A percentile compares a stretch with the other conserved stretches of the same genome.
Evolutionary conservation across 2,888 invertebrate species (phyloP).

Genomic region (Mimumesa dahlbomi): DNA sequence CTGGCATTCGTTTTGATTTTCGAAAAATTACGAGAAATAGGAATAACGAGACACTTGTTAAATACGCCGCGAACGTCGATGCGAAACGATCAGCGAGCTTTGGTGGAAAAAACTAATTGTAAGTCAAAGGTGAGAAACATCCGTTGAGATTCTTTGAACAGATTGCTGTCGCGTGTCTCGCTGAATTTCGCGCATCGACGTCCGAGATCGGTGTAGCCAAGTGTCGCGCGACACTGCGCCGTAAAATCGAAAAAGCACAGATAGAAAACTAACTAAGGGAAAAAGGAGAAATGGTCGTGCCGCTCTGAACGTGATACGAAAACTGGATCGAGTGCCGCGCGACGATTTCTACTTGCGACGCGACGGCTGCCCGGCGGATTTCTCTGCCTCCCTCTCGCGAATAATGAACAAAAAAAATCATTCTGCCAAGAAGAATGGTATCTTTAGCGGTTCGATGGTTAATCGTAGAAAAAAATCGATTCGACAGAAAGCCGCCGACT

Average conservation of each 20-base stretch:
- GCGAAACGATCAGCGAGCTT: slow-evolving; percentile 6
- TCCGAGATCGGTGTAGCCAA: not conserved
- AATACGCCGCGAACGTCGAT: not conserved
- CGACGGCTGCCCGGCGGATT: too few relatives aligned
- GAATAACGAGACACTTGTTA: slow-evolving; percentile 4
- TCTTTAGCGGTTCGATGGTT: too few relatives aligned
- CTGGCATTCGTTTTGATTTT: not conserved
- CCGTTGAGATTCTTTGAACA: too few relatives aligned
- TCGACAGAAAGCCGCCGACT: not conserved
- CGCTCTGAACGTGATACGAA: slow-evolving; percentile 30
- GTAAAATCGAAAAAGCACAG: slow-evolving; percentile 3
- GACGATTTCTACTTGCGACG: slow-evolving; percentile 6
- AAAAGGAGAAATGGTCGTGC: slow-evolving; percentile 11
- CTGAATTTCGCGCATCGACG: too few relatives aligned
- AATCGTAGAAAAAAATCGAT: not conserved
- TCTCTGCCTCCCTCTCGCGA: too few relatives aligned
- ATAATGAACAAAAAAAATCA: too few relatives aligned
- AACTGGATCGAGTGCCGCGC: slow-evolving; percentile 45
- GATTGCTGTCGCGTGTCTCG: too few relatives aligned
- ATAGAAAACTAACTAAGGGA: not conserved
- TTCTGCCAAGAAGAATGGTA: too few relatives aligned
- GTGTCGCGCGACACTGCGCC: slow-evolving; percentile 39
- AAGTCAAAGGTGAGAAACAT: too few relatives aligned
- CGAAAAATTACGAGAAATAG: not conserved
- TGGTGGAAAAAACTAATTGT: not conserved